These are phyloP conservation scores for Zoanthus gigantus DNA, from an alignment of 92 coral and sea anemone genomes.

Conservation along the genomic window DNA sequence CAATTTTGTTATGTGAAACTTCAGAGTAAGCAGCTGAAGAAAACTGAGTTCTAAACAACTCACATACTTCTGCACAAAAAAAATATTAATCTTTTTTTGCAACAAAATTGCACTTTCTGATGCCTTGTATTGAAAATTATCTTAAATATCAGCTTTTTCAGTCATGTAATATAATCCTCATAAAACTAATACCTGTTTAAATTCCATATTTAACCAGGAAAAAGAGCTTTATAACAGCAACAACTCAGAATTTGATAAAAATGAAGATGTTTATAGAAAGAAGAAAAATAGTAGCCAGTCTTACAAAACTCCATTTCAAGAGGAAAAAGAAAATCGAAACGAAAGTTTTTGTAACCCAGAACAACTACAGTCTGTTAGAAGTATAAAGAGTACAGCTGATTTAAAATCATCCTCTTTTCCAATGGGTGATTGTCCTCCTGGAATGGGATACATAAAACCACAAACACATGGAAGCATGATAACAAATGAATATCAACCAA, in stretches of 20 bases:
- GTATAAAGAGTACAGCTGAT: not conserved
- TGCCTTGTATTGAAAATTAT: too few species aligned
- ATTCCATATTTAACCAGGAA: slow-evolving; percentile 4
- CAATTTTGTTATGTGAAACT: too few species aligned
- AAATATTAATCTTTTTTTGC: too few species aligned
- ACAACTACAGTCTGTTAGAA: not conserved
- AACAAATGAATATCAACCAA: not conserved
- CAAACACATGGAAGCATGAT: not conserved
- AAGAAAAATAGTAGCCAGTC: not conserved
- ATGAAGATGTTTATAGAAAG: not conserved
- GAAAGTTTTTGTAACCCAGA: not conserved
- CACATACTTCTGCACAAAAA: too few species aligned
- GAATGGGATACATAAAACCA: not conserved
- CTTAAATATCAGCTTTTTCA: too few species aligned
- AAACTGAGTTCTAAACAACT: too few species aligned
- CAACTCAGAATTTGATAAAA: not conserved
- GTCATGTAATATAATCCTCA: too few species aligned
- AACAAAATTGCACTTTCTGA: too few species aligned
- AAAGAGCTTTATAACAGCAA: slow-evolving; percentile 13
- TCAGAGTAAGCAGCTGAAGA: too few species aligned
- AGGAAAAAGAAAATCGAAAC: not conserved
- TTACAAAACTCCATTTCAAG: not conserved
- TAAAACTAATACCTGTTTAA: too few species aligned
- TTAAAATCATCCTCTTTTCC: not conserved
- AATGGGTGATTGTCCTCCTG: not conserved